phyloP scores from a whole-genome alignment of 2,888 invertebrate genomes.

The Clivina fossor region DNA sequence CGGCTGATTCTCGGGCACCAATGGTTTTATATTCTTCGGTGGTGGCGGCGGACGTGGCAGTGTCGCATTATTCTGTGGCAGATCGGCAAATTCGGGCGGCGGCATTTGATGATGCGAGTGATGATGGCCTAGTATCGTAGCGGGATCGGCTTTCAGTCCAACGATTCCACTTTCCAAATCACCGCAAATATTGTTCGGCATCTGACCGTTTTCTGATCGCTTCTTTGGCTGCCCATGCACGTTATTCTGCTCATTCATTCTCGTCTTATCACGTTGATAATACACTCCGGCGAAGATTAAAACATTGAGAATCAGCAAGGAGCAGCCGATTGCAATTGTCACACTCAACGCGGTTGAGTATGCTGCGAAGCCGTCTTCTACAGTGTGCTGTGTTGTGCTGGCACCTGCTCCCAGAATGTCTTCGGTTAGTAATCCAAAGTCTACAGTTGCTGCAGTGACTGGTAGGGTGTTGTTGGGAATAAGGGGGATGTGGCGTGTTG shows the following conservation, averaged over 20 bases:
- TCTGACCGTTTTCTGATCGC: slow-evolving; percentile 80
- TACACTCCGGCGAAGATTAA: slow-evolving; percentile 93
- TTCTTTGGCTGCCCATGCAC: slow-evolving; percentile 66
- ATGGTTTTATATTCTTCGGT: slow-evolving; percentile 66
- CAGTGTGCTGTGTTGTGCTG: slow-evolving; percentile 58
- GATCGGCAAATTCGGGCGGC: slow-evolving; percentile 82
- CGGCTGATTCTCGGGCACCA: slow-evolving; percentile 68
- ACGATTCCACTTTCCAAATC: slow-evolving; percentile 68
- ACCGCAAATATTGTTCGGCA: slow-evolving; percentile 88
- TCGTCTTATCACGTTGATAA: slow-evolving; percentile 85
- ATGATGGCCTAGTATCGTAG: slow-evolving; percentile 73
- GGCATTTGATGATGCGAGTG: slow-evolving; percentile 78
- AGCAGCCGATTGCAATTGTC: slow-evolving; percentile 93
- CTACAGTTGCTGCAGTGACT: slow-evolving; percentile 46
- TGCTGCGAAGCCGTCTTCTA: slow-evolving; percentile 83
- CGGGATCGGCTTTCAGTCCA: slow-evolving; percentile 67
- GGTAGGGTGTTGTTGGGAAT: slow-evolving; percentile 51
- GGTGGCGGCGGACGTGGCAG: slow-evolving; percentile 75
- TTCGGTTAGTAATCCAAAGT: slow-evolving; percentile 57
- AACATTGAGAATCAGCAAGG: slow-evolving; percentile 86
- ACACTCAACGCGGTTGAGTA: slow-evolving; percentile 90
- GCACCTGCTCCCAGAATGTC: slow-evolving; percentile 47
- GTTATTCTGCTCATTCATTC: slow-evolving; percentile 62
- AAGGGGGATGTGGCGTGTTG: slow-evolving; percentile 50
- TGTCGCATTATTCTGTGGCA: slow-evolving; percentile 69